Evolutionary conservation across 64 coral and sea anemone species (phyloP).

Genomic region (Actinia equina): DNA sequence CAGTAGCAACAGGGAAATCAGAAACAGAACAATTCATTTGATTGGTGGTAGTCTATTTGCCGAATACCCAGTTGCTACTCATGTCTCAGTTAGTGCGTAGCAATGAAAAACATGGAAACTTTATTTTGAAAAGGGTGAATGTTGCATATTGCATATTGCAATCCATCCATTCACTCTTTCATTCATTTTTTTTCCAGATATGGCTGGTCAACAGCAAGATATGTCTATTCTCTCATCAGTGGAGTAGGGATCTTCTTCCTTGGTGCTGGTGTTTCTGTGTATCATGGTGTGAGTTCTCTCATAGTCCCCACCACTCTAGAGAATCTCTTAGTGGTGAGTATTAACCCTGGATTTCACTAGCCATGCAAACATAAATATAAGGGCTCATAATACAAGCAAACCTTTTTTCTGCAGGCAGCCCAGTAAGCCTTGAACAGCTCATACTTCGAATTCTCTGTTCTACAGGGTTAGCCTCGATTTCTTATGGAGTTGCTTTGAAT

Average conservation of each 20-base stretch:
- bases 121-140: no score
- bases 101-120: no score
- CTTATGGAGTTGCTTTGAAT: no score
- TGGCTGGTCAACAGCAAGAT: constrained; percentile 92
- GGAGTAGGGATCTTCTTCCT: constrained; percentile 99
- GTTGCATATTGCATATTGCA: no score
- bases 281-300: constrained; percentile 81
- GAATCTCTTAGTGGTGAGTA: constrained; percentile 73
- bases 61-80: no score
- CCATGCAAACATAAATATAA: background rate
- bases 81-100: no score
- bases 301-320: constrained; percentile 68
- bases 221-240: constrained; percentile 98
- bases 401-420: no score
- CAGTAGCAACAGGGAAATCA: no score
- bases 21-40: no score
- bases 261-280: constrained; percentile 95
- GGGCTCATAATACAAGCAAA: background rate
- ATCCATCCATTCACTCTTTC: background rate
- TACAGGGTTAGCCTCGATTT: no score
- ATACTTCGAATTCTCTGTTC: no score
- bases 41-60: no score
- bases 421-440: background rate
- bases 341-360: background rate
- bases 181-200: constrained; percentile 50